Base-by-base conservation (phyloP, 1,140 invertebrate genomes). In the Drosophila kikkawai region DNA sequence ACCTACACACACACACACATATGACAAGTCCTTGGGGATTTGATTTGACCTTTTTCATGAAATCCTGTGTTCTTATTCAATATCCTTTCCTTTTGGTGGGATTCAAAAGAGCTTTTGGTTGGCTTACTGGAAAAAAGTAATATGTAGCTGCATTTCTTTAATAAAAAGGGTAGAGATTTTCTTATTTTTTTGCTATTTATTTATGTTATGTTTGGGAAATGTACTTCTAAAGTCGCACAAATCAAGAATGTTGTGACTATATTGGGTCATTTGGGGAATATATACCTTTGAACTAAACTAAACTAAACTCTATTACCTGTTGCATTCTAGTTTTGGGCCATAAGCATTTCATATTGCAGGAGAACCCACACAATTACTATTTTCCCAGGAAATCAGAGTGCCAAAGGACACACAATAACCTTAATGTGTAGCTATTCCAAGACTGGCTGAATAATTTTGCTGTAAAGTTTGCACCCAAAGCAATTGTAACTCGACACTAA, bases 401-500 rank as follows among this genome's bases (percentile, higher is more conserved):
- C 2, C 11, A 60, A n/a, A 26, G 12, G 47, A 51, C 7, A 15
- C 8, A 7, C 26, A 29, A 29, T 29, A 17, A 55, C 12, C 8
- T 37, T 15, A 39, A 7, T 13, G 13, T 37, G 4, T 3, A 22
- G 11, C 13, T 42, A 1, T 48, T 26, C 15, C 8, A 7, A 17
- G 7, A 0, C 8, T 12, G 26, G 17, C 15, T 56, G n/a, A 67
- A 22, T 39, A 42, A 36, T 11, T 29, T 51, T 26, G 8, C 6
- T 29, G 17, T 37, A 29, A 73, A 60, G 45, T 51, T 60, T 11
- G 32, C 0, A n/a, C 3, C 37, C 44, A 61, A 67, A 66, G 70
- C 64, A 76, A 76, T 84, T 84, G 69, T 47, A 80, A 84, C 61
- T 84, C 66, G 34, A 47, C 56, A 48, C 32, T 42, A 83, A 71